Evolutionary conservation across 2,888 invertebrate species (phyloP).

Genomic region (Diadegma fenestrale): DNA sequence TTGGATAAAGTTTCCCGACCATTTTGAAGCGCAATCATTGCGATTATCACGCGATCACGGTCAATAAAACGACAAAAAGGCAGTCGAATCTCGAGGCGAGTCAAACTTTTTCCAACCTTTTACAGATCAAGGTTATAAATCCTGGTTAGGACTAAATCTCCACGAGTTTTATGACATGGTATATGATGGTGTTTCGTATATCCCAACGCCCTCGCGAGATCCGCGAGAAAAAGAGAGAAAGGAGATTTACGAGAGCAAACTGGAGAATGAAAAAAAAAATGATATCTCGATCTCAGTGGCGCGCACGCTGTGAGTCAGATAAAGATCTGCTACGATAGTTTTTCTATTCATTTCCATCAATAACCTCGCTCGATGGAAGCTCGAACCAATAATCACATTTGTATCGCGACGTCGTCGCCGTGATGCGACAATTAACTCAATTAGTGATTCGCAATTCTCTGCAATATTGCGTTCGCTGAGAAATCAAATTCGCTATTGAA

Average conservation of each 20-base stretch:
- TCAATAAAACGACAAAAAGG: background rate
- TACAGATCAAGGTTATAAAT: constrained; percentile 26
- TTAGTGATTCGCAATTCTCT: background rate
- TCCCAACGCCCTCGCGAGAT: constrained; percentile 35
- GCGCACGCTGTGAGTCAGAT: constrained; percentile 34
- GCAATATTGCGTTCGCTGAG: background rate
- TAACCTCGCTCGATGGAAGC: constrained; percentile 9
- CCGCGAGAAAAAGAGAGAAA: constrained; percentile 25
- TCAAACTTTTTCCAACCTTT: background rate
- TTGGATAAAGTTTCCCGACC: too few relatives aligned
- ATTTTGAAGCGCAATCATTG: too few relatives aligned
- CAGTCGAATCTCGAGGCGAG: background rate
- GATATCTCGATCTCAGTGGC: constrained; percentile 44
- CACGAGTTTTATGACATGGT: background rate
- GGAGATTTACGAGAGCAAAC: constrained; percentile 48
- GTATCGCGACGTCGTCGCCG: constrained; percentile 14
- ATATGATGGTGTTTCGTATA: background rate
- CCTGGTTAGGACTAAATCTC: background rate
- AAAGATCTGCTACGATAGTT: constrained; percentile 2
- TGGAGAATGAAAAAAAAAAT: constrained; percentile 31
- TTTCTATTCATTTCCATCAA: constrained; percentile 19
- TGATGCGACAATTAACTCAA: background rate
- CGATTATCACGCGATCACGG: too few relatives aligned
- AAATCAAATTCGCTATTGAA: background rate
- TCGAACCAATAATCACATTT: background rate